Conservation (phyloP, 1,140 invertebrate genomes). For the Atta colombica region DNA sequence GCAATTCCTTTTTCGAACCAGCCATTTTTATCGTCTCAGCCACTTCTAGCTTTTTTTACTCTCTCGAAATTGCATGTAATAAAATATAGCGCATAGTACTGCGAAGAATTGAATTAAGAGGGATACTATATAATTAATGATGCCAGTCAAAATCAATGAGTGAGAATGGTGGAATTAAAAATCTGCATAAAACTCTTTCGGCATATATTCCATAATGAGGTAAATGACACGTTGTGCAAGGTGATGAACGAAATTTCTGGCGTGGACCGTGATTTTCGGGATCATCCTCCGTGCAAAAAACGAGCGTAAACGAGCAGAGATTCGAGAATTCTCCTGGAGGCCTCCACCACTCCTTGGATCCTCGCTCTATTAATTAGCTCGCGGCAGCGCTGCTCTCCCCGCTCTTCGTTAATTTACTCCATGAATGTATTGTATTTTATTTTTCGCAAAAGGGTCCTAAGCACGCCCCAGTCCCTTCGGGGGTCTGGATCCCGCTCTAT, state of each 20-base stretch:
- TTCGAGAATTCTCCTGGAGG: slow-evolving; percentile 35
- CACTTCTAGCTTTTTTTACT: slow-evolving; percentile 42
- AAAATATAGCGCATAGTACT: background rate
- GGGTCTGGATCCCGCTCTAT: slow-evolving; percentile 72
- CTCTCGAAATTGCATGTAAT: background rate
- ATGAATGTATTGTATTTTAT: slow-evolving; percentile 77
- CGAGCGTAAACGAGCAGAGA: slow-evolving; percentile 70
- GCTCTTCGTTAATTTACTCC: slow-evolving; percentile 79
- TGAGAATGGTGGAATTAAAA: slow-evolving; percentile 27
- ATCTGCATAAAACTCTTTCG: slow-evolving; percentile 42
- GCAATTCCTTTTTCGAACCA: slow-evolving; percentile 73
- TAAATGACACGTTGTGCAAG: slow-evolving; percentile 62
- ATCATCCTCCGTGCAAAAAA: slow-evolving; percentile 71
- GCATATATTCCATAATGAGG: slow-evolving; percentile 36
- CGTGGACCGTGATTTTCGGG: slow-evolving; percentile 56
- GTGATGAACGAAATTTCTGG: slow-evolving; percentile 66
- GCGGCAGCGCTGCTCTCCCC: slow-evolving; percentile 59
- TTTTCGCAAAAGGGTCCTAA: slow-evolving; percentile 71
- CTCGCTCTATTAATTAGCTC: slow-evolving; percentile 76
- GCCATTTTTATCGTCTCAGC: slow-evolving; percentile 72
- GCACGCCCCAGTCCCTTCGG: slow-evolving; percentile 55
- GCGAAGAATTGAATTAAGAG: slow-evolving; percentile 56
- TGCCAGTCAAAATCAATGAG: slow-evolving; percentile 13
- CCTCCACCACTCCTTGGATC: slow-evolving; percentile 27
- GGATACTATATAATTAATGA: slow-evolving; percentile 38